Evolutionary conservation across 2,888 invertebrate genomes (phyloP), one percentile per base, ranked within the genome.

Genomic region (Agrypnus murinus): DNA sequence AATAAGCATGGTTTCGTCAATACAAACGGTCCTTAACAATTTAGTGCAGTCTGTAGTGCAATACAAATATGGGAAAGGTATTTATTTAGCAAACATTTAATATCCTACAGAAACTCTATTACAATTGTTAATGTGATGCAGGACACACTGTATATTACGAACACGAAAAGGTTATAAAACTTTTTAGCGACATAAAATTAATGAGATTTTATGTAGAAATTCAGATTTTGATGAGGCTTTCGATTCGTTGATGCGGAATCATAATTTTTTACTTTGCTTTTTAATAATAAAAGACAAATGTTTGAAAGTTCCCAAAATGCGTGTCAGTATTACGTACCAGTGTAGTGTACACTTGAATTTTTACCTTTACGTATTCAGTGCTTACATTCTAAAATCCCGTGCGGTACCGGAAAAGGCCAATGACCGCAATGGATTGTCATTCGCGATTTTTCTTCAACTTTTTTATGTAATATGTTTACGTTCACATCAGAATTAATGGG

Each of bases 291-390:
- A 70, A 76, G 72, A 75, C 71, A 72, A 72, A 76, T 74, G 71
- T 71, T 74, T 71, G 76, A 76, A 76, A 76, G 76, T 76, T 74
- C 69, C 75, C 73, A 73, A 77, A 77, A 77, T 77, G 74, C 77
- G 77, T 75, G 77, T 77, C 77, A 77, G 77, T 77, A 77, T 77
- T 74, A 71, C 75, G 73, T 72, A 25, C 25, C 25, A 25, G 25
- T 3, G 50, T 65, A 38, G 55, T 66, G 62, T 25, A 25, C 55
- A 65, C 65, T 43, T 57, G 65, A 65, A 69, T 69, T 70, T 65
- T 70, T 70, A 66, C 65, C 70, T 70, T 62, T 70, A 70, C 60
- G 70, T 65, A 66, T 65, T 48, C 45, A 65, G 65, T 70, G n/a
- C 62, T 70, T 70, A 70, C 70, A 70, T 70, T 70, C 73, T 70